Evolutionary conservation across 2,888 invertebrate species (phyloP).

Genomic region (Aporophyla lueneburgensis): DNA sequence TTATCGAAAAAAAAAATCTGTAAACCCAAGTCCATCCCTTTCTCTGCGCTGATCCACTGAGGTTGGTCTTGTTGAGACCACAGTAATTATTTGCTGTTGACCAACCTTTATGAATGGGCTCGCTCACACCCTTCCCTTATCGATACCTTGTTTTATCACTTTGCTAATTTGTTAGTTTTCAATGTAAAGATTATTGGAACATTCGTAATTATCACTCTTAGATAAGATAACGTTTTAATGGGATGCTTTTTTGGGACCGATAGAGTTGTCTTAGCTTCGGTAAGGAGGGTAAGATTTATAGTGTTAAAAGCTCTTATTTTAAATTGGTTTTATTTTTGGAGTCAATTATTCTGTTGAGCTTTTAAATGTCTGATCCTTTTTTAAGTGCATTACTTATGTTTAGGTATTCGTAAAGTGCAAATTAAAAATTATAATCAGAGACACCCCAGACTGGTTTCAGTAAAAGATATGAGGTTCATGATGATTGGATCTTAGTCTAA

Average conservation of each 20-base stretch:
- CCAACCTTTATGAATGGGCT: conserved; percentile 68
- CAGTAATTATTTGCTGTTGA: conserved; percentile 41
- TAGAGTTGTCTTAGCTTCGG: conserved; percentile 34
- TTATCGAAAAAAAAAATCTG: not conserved
- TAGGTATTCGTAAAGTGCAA: conserved; percentile 2
- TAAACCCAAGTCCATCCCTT: conserved; percentile 15
- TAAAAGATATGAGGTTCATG: not conserved
- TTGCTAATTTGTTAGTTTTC: conserved; percentile 59
- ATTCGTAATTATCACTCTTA: conserved; percentile 48
- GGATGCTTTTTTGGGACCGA: conserved; percentile 31
- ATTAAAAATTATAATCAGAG: not conserved
- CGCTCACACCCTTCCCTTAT: conserved; percentile 49
- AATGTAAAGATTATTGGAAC: conserved; percentile 52
- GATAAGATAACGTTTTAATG: conserved; percentile 54
- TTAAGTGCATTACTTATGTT: conserved; percentile 11
- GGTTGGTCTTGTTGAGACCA: conserved; percentile 39
- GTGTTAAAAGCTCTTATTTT: conserved; percentile 45
- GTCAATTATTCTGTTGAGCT: conserved; percentile 19
- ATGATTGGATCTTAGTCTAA: not conserved
- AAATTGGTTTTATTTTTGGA: conserved; percentile 33
- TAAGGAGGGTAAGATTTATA: conserved; percentile 43
- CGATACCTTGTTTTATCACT: conserved; percentile 43
- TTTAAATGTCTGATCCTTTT: conserved; percentile 21
- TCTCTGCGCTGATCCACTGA: conserved; percentile 11
- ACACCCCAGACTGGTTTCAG: not conserved